These are phyloP conservation scores for Harlomillsia oculata DNA, from an alignment of 1,140 invertebrate genomes.

Conservation along the genomic window DNA sequence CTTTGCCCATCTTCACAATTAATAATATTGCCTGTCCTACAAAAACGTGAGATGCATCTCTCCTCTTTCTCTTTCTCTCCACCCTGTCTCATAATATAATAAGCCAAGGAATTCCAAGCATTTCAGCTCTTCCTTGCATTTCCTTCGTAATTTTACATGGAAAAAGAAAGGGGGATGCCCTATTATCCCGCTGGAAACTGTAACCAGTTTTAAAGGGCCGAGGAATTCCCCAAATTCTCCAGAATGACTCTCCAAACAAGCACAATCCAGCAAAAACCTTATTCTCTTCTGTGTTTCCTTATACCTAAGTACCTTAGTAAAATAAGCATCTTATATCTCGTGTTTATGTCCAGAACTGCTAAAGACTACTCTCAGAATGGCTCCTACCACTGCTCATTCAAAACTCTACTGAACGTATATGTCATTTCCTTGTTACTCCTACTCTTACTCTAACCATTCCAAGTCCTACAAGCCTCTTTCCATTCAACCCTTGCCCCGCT, in stretches of 20 bases:
- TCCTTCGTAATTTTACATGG: constrained; percentile 33
- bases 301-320: neutral
- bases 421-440: neutral
- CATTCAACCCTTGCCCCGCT: no score
- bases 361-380: no score
- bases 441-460: neutral
- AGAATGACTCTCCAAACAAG: neutral
- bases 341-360: no score
- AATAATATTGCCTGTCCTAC: constrained; percentile 33
- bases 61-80: no score
- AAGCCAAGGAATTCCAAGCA: constrained; percentile 28
- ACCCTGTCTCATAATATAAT: constrained; percentile 26
- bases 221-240: neutral
- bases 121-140: no score
- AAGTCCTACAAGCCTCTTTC: neutral
- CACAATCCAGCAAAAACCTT: neutral
- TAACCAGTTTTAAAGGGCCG: neutral
- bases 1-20: constrained; percentile 34
- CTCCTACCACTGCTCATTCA: no score
- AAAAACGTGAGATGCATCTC: constrained; percentile 36
- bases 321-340: no score
- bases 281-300: neutral
- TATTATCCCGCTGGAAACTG: neutral
- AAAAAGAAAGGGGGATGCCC: constrained; percentile 9
- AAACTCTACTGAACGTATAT: no score